phyloP scores from a whole-genome alignment of 2,797 vertebrate species.

The Rhinella marina region DNA sequence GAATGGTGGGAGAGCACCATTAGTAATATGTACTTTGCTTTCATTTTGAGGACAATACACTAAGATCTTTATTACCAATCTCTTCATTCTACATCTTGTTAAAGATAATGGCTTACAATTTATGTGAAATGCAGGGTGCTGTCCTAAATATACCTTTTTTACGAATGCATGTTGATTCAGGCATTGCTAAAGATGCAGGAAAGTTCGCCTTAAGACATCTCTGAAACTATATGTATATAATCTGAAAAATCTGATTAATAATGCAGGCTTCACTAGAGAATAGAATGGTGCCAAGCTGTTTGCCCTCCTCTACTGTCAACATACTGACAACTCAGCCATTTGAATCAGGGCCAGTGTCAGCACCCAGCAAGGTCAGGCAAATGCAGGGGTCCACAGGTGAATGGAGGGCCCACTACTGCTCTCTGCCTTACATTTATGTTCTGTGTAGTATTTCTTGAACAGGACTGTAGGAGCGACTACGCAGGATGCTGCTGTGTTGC shows the following conservation, averaged over 20 bases:
- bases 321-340: not conserved
- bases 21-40: constrained; percentile 76
- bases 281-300: not conserved
- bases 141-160: constrained; percentile 64
- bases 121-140: constrained; percentile 69
- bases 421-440: not conserved
- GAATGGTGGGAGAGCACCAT: constrained; percentile 74
- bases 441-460: not conserved
- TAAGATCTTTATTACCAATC: constrained; percentile 80
- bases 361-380: not conserved
- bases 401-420: not conserved
- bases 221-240: not conserved
- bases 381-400: no score
- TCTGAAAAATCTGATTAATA: no score
- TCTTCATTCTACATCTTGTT: constrained; percentile 76
- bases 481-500: no score
- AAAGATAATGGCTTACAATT: constrained; percentile 72
- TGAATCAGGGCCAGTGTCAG: not conserved
- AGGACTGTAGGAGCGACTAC: no score
- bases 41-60: constrained; percentile 72
- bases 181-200: not conserved
- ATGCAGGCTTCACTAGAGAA: no score
- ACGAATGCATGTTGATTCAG: constrained; percentile 41
- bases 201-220: not conserved
- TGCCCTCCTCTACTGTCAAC: not conserved